Evolutionary conservation across 2,113 vertebrate genomes (phyloP), one percentile per base, ranked within the genome.

Genomic region (Hypomesus transpacificus): DNA sequence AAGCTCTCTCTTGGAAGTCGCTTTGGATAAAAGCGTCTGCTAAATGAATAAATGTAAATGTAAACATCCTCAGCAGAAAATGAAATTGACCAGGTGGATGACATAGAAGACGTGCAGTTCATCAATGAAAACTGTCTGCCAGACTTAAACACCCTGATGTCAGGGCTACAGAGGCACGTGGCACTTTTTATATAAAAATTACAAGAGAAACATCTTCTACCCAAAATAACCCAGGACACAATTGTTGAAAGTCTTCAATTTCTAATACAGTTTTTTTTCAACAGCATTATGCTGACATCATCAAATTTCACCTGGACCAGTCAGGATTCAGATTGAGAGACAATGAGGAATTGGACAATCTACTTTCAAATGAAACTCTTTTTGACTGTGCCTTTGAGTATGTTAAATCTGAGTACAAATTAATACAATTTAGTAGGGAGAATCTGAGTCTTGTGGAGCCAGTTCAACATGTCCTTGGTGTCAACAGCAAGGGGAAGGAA

Each of bases 401-500:
- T 21, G 68, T 69, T 2, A 69, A 69, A 24, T 69, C 52, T 57
- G 68, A 69, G 26, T 69, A 69, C 54, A 69, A 34, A 58, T 58
- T 58, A 53, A 16, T 58, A 58, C 68, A 59, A 72, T 58, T 68
- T 77, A 31, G 28, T 17, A 66, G 50, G 61, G 61, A 59, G 50
- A 76, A 68, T 50, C 57, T 61, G 63, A 63, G 58, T 77, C 22
- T 77, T 63, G 68, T 77, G 78, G 75, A 70, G 18, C 18, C 66
- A 68, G 57, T 62, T 17, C 60, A 62, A 26, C 11, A 22, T 26
- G 20, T 22, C 28, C 60, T 26, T 26, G 24, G 24, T 26, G 24
- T 26, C 24, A 26, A 2, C 3, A 26, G 24, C 24, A 26, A 26
- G 24, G 24, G 24, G 60, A 26, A 62, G 60, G 60, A 9, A 26